A percentile compares a stretch with the other conserved stretches of the same genome.
Evolutionary conservation across 2,888 invertebrate species (phyloP).

Genomic region (Sinopyrophorus schimmeli): DNA sequence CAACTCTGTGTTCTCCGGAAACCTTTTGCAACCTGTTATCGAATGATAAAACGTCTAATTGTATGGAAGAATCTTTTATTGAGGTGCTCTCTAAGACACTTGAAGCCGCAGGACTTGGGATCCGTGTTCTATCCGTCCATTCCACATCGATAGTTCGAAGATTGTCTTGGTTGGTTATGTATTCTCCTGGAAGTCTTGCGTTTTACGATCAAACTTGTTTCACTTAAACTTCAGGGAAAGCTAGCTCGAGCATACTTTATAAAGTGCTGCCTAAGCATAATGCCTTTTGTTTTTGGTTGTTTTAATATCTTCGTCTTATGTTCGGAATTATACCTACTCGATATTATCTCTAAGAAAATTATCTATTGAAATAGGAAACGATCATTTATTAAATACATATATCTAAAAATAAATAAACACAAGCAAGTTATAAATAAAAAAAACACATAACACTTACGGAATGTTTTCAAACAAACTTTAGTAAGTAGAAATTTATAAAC

Average conservation of each 20-base stretch:
- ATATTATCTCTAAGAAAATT: too few relatives aligned
- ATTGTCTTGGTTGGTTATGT: slow-evolving; percentile 46
- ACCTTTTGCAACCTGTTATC: slow-evolving; percentile 46
- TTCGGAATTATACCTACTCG: too few relatives aligned
- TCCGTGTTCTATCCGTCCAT: slow-evolving; percentile 67
- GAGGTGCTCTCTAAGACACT: slow-evolving; percentile 85
- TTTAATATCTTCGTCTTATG: too few relatives aligned
- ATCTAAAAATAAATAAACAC: too few relatives aligned
- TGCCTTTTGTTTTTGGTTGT: too few relatives aligned
- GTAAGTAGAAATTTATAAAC: too few relatives aligned
- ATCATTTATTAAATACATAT: too few relatives aligned
- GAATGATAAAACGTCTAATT: slow-evolving; percentile 69
- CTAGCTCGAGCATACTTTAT: slow-evolving; percentile 38
- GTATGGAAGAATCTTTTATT: slow-evolving; percentile 81
- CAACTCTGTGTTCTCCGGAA: slow-evolving; percentile 59
- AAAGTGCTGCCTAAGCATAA: too few relatives aligned
- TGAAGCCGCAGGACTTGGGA: slow-evolving; percentile 87
- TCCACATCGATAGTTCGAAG: slow-evolving; percentile 54
- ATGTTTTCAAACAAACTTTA: too few relatives aligned
- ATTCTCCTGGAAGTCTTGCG: slow-evolving; percentile 43
- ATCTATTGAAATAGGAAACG: too few relatives aligned
- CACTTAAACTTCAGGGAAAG: slow-evolving; percentile 60
- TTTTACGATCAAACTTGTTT: slow-evolving; percentile 57
- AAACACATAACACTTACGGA: too few relatives aligned
- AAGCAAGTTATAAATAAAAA: too few relatives aligned